phyloP scores from a whole-genome alignment of 2,888 invertebrate species.

The Conomelus anceps region DNA sequence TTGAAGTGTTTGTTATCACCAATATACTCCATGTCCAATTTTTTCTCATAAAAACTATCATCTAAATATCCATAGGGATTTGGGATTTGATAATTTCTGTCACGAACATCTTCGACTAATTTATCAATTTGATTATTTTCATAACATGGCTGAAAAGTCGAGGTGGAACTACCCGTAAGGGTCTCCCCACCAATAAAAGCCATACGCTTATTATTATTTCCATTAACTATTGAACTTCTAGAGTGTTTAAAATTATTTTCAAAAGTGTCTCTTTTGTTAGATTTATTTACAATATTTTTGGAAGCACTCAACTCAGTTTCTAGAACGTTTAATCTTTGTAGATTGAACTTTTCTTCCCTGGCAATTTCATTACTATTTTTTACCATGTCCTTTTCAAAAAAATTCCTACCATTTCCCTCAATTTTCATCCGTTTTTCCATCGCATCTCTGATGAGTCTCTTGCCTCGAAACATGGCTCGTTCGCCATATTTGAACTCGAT shows the following conservation, averaged over 20 bases:
- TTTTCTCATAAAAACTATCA: background rate
- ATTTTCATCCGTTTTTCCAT: background rate
- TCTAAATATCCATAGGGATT: too few species aligned
- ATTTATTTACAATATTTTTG: too few species aligned
- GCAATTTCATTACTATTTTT: background rate
- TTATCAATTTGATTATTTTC: background rate
- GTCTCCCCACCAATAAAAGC: too few species aligned
- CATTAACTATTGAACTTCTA: too few species aligned
- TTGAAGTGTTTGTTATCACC: background rate
- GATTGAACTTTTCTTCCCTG: too few species aligned
- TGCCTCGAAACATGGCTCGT: background rate
- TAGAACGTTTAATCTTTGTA: too few species aligned
- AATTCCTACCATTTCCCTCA: too few species aligned
- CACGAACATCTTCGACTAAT: background rate
- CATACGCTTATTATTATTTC: too few species aligned
- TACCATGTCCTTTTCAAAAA: background rate
- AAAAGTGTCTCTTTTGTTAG: background rate
- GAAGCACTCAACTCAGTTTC: background rate
- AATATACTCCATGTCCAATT: background rate
- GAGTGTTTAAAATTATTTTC: background rate
- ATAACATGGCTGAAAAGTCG: too few species aligned
- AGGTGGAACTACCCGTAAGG: too few species aligned
- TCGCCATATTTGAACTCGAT: background rate
- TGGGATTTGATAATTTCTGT: background rate
- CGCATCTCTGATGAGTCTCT: background rate